Conservation (phyloP, 64 coral and sea anemone species). For the Montipora efflorescens region DNA sequence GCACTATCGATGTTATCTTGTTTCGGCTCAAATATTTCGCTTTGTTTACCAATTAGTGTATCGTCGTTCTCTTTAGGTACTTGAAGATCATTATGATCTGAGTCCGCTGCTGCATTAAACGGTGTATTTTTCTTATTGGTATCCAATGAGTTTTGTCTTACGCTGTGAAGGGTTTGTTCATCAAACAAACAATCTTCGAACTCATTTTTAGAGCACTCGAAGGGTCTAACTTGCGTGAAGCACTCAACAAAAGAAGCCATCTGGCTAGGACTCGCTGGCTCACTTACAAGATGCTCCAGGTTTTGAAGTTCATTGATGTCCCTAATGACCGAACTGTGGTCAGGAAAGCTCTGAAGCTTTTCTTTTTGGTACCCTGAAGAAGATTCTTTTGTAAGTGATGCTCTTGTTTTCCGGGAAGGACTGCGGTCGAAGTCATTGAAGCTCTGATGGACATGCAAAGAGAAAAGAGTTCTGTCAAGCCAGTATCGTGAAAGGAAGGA, state of each 20-base stretch:
- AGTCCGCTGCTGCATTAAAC: neutral
- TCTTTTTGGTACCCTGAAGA: neutral
- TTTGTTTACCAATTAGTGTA: neutral
- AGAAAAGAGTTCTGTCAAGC: neutral
- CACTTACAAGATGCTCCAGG: neutral
- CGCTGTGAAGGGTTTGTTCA: neutral
- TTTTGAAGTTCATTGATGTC: constrained; percentile 4
- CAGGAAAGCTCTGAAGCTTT: neutral
- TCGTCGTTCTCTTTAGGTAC: neutral
- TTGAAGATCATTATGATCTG: neutral
- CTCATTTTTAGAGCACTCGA: neutral
- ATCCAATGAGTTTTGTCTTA: neutral
- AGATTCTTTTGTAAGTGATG: neutral
- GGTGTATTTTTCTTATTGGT: neutral
- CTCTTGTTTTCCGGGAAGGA: neutral
- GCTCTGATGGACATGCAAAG: neutral
- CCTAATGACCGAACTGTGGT: neutral
- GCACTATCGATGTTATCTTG: neutral
- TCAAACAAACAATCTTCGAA: neutral
- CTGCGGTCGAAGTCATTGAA: neutral
- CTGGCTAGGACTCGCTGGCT: neutral
- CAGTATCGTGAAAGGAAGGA: too few relatives aligned
- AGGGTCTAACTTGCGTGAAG: neutral
- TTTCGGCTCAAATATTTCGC: neutral
- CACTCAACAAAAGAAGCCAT: neutral